These are phyloP conservation scores for Montipora capitata DNA, from an alignment of 92 coral and sea anemone species.

Conservation along the genomic window DNA sequence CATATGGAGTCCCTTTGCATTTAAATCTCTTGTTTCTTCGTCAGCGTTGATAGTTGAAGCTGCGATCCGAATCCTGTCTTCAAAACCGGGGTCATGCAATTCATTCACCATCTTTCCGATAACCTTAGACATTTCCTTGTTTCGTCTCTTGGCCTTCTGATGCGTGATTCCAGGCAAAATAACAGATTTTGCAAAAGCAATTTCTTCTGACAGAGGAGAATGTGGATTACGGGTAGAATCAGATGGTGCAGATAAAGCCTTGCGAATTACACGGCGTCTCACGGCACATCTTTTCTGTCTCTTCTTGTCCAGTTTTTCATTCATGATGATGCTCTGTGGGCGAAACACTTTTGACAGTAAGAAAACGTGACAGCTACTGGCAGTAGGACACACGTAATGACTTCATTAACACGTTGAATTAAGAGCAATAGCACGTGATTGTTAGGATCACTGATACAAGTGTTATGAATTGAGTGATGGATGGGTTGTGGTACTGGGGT, in stretches of 20 bases:
- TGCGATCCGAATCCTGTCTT: not conserved
- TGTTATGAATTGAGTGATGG: too few relatives aligned
- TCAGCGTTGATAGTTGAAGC: conserved; percentile 32
- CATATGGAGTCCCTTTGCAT: not conserved
- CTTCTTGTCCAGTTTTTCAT: conserved; percentile 5
- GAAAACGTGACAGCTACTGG: not conserved
- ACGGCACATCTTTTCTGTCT: conserved; percentile 19
- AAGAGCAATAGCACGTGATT: not conserved
- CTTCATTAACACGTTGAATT: not conserved
- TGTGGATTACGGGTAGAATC: conserved; percentile 3
- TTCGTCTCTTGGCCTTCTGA: not conserved
- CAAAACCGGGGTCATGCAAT: conserved; percentile 1
- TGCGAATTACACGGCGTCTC: conserved; percentile 33
- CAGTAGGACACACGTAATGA: not conserved
- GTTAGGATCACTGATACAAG: too few relatives aligned
- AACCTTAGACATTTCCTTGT: conserved; percentile 12
- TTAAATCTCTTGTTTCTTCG: not conserved
- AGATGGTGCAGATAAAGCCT: conserved; percentile 7
- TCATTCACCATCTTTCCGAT: conserved; percentile 3
- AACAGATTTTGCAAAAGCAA: conserved; percentile 30
- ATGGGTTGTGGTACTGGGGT: too few relatives aligned
- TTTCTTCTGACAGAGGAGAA: not conserved
- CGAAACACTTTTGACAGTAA: not conserved
- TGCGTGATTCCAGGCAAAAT: not conserved
- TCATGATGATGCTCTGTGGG: conserved; percentile 11